Base-by-base conservation (phyloP, 2,888 invertebrate species). In the Apomyelois bistriatella region DNA sequence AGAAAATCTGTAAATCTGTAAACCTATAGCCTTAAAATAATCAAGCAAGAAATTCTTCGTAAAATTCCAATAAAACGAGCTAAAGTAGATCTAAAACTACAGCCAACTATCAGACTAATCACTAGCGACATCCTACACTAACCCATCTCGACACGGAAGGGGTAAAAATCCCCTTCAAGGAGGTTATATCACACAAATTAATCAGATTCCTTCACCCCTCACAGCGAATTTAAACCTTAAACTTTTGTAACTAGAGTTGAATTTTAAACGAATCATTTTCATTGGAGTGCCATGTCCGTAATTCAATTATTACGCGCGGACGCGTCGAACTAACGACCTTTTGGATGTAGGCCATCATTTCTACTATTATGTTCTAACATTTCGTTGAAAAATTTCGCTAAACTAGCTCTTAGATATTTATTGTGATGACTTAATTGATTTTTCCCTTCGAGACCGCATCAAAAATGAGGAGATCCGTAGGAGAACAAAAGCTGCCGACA, bases 311-410 rank as follows among this genome's bases (percentile, higher is more conserved):
- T 77, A 78, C 79, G 79, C 70, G 66, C 70, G 75, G 76, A 74
- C 81, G 85, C 85, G 72, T 74, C 64, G 72, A 73, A 82, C 83
- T 83, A 82, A 82, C 83, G 80, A 81, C 83, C 85, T 82, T 84
- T 74, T 70, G 72, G 74, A 71, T 64, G 55, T 57, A 49, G 59
- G 54, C 22, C 38, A 38, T 28, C 9, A 13, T 48, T 48, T 48
- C 30, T 15, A 40, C 38, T 50, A 41, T 40, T 50, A 38, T 49
- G 38, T 13, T 38, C 49, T 15, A 30, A 40, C 32, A 16, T 46
- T 32, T 10, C 7, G 28, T 32, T 28, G 15, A 46, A 46, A 35
- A 35, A 3, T 22, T 35, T 46, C n/a, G 32, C 46, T 15, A 15
- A 15, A 13, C 30, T 10, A 32, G 16, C 15, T 15, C 16, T n/a